These are phyloP conservation scores for Drosophila anomalata DNA, from an alignment of 2,888 invertebrate genomes.

Conservation along the genomic window DNA sequence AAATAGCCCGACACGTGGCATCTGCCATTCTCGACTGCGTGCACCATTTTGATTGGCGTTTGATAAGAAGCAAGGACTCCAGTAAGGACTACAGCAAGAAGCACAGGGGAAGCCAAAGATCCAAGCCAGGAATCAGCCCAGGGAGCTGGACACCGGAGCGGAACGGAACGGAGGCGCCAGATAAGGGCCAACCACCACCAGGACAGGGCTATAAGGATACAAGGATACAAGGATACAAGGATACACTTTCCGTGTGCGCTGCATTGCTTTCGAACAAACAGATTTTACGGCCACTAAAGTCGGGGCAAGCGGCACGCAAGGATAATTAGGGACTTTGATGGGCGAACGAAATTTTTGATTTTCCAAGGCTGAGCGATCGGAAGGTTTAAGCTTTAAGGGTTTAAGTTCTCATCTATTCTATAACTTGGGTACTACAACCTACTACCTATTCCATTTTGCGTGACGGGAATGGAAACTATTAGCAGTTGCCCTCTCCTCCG, in stretches of 20 bases:
- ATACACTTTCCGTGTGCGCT: slow-evolving; percentile 28
- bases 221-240: neutral
- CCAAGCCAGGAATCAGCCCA: neutral
- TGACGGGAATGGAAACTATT: neutral
- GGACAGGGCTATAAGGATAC: neutral
- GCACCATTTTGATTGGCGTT: slow-evolving; percentile 49
- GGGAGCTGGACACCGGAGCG: slow-evolving; percentile 18
- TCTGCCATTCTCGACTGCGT: slow-evolving; percentile 33
- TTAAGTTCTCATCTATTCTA: too few species aligned
- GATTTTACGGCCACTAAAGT: slow-evolving; percentile 32
- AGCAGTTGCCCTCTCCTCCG: neutral
- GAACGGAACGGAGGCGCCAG: slow-evolving; percentile 18
- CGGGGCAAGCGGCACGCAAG: slow-evolving; percentile 30
- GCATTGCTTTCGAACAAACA: slow-evolving; percentile 37
- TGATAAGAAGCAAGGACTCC: slow-evolving; percentile 33
- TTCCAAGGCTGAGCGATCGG: neutral
- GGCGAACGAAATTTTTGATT: neutral
- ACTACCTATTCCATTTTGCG: neutral
- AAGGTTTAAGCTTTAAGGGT: neutral
- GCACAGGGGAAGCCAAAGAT: neutral
- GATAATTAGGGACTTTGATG: slow-evolving; percentile 21
- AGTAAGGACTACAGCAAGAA: slow-evolving; percentile 12
- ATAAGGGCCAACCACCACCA: slow-evolving; percentile 17
- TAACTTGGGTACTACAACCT: too few species aligned
- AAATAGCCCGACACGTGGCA: slow-evolving; percentile 50